A percentile compares a stretch with the other conserved stretches of the same genome.
Conservation (phyloP, 2,797 vertebrate genomes). For the Fistularia commersonii region DNA sequence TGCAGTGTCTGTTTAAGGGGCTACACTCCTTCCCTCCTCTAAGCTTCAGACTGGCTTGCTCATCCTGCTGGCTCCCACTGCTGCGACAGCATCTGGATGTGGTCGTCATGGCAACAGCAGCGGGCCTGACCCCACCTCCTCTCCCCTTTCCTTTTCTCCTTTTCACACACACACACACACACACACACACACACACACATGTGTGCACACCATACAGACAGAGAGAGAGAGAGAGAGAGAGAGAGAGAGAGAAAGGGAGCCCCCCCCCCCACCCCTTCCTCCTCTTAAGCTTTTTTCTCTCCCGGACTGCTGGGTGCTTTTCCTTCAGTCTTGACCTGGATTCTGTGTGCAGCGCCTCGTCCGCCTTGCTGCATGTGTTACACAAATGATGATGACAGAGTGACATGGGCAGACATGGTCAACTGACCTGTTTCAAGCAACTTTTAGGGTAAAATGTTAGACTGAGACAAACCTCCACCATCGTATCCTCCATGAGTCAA, state of each 20-base stretch:
- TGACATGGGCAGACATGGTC: constrained; percentile 31
- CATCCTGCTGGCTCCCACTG: constrained; percentile 57
- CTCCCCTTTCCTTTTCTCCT: constrained; percentile 10
- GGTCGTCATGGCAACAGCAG: constrained; percentile 71
- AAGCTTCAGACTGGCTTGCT: constrained; percentile 44
- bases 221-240: constrained; percentile 9
- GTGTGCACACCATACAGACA: constrained; percentile 16
- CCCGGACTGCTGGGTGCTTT: constrained; percentile 40
- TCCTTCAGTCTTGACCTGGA: constrained; percentile 73
- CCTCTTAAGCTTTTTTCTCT: constrained; percentile 45
- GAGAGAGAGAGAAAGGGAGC: not conserved
- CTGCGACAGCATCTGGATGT: constrained; percentile 76
- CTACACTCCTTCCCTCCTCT: constrained; percentile 41
- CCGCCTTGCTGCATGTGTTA: constrained; percentile 42
- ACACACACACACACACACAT: constrained; percentile 7
- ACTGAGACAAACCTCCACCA: not conserved
- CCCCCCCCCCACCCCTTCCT: constrained; percentile 18
- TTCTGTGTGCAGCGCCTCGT: constrained; percentile 37
- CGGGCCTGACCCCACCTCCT: constrained; percentile 60
- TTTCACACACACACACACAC: constrained; percentile 12
- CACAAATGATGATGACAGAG: constrained; percentile 33
- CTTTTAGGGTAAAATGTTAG: constrained; percentile 14
- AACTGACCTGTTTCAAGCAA: constrained; percentile 51
- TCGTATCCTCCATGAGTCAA: not conserved
- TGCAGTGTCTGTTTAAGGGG: constrained; percentile 42